Evolutionary conservation across 2,888 invertebrate genomes (phyloP).

Genomic region (Stratiomys singularior): DNA sequence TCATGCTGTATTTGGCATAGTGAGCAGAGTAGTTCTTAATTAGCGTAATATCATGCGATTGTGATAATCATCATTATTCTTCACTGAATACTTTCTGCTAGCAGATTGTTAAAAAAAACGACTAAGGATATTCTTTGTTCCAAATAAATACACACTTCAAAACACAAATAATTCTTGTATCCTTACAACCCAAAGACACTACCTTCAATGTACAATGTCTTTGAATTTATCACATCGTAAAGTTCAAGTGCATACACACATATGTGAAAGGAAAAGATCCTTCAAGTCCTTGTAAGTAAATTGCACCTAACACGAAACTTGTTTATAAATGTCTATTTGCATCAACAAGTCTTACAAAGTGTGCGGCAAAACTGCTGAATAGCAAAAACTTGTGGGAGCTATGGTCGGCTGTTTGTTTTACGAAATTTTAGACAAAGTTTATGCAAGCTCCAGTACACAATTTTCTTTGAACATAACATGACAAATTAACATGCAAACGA

Average conservation of each 20-base stretch:
- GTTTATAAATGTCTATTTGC: conserved; percentile 18
- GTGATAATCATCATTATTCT: too few species aligned
- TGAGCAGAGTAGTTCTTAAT: too few species aligned
- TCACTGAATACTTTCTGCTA: too few species aligned
- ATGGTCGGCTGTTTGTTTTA: neutral
- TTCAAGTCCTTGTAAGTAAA: neutral
- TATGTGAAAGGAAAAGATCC: neutral
- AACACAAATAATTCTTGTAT: too few species aligned
- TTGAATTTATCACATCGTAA: neutral
- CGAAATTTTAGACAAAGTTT: neutral
- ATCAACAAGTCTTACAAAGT: conserved; percentile 19
- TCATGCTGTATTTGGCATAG: too few species aligned
- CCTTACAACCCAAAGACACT: too few species aligned
- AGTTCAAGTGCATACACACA: conserved; percentile 22
- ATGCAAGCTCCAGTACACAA: neutral
- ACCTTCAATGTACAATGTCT: neutral
- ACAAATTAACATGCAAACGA: conserved; percentile 9
- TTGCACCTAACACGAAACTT: neutral
- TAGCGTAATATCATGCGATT: too few species aligned
- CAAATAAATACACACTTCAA: too few species aligned
- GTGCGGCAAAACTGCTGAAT: neutral
- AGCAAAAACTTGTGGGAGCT: neutral
- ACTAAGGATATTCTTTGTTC: too few species aligned
- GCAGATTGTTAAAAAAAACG: too few species aligned
- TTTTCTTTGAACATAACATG: conserved; percentile 7